Evolutionary conservation across 2,888 invertebrate species (phyloP).

Genomic region (Stenodera caucasica): DNA sequence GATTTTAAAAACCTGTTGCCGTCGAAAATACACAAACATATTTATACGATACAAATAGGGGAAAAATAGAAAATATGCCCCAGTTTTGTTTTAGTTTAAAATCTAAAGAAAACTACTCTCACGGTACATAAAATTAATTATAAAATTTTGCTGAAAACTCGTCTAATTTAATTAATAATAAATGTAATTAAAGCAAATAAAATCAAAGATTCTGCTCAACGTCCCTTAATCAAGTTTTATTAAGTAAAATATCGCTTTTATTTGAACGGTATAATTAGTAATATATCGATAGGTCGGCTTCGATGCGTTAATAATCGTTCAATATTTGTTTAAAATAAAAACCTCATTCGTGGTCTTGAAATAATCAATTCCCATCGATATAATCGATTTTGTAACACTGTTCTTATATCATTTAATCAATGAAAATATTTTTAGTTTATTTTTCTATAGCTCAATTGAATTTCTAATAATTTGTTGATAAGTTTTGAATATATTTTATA

Average conservation of each 20-base stretch:
- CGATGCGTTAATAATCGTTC: slow-evolving; percentile 26
- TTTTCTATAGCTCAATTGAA: no score
- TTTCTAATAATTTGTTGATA: slow-evolving; percentile 9
- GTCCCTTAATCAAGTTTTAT: no score
- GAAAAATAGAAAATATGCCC: no score
- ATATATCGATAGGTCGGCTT: background rate
- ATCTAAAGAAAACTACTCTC: no score
- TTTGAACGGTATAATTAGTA: background rate
- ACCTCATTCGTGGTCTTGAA: slow-evolving; percentile 22
- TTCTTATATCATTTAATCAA: slow-evolving; percentile 18
- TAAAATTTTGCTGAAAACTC: no score
- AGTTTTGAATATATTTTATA: slow-evolving; percentile 10
- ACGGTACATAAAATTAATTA: no score
- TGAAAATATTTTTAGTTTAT: slow-evolving; percentile 9
- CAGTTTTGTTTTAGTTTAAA: no score
- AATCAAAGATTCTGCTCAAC: no score
- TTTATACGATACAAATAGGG: no score
- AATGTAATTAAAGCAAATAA: no score
- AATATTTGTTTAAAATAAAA: slow-evolving; percentile 28
- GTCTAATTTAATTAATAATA: no score
- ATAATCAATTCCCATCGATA: slow-evolving; percentile 30
- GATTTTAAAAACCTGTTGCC: slow-evolving; percentile 14
- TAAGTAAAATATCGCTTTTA: background rate
- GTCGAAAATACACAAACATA: background rate
- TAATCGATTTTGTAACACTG: slow-evolving; percentile 22